Evolutionary conservation across 2,797 vertebrate species (phyloP).

Genomic region (Peromyscus eremicus): DNA sequence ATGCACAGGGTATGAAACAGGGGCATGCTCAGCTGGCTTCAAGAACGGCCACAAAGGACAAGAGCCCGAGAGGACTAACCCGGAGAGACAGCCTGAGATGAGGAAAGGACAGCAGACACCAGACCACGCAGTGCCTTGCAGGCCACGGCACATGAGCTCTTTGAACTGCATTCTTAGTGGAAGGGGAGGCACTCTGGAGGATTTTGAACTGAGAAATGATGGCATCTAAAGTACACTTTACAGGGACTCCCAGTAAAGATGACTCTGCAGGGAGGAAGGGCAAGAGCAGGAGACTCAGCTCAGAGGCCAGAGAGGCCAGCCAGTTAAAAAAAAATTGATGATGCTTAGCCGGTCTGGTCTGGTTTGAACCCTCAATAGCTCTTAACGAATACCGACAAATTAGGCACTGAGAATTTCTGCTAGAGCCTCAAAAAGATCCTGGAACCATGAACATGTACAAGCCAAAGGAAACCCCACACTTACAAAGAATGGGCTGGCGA

Average conservation of each 20-base stretch:
- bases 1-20: neutral
- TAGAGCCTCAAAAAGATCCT: neutral
- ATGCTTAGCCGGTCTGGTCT: neutral
- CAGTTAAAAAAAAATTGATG: neutral
- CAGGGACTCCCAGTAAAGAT: constrained; percentile 47
- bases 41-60: constrained; percentile 20
- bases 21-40: neutral
- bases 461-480: neutral
- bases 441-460: neutral
- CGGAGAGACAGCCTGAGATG: neutral
- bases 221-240: constrained; percentile 38
- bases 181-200: neutral
- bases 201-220: constrained; percentile 33
- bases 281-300: neutral
- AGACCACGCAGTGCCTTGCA: neutral
- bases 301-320: neutral
- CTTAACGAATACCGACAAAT: neutral
- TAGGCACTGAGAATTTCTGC: neutral
- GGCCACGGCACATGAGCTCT: neutral
- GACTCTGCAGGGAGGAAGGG: neutral
- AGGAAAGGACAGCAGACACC: neutral
- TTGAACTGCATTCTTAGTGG: constrained; percentile 9
- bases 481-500: neutral
- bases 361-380: neutral
- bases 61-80: neutral